phyloP scores from a whole-genome alignment of 2,888 invertebrate species.

The Dione vanillae region DNA sequence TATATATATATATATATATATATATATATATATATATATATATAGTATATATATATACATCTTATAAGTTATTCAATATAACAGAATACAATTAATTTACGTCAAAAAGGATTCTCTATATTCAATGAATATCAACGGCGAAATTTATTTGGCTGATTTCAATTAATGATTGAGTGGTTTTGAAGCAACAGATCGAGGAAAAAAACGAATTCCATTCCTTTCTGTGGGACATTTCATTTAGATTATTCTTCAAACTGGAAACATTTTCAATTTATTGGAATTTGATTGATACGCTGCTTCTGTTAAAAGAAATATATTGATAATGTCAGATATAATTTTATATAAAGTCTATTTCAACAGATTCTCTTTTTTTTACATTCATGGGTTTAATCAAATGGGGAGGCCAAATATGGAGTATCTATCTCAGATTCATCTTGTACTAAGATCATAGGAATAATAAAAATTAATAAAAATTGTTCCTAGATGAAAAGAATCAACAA shows the following conservation, averaged over 20 bases:
- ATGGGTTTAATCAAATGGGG: neutral
- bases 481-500: no score
- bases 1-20: no score
- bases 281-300: constrained; percentile 18
- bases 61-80: neutral
- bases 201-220: constrained; percentile 13
- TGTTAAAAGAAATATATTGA: constrained; percentile 1
- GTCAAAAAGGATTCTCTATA: constrained; percentile 17
- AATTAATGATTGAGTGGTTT: constrained; percentile 37
- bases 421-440: no score
- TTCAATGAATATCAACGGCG: constrained; percentile 21
- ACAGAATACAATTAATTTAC: constrained; percentile 2
- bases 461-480: no score
- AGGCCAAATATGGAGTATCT: no score
- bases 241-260: constrained; percentile 20
- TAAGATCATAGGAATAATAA: no score
- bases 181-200: constrained; percentile 7
- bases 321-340: neutral
- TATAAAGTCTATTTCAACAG: neutral
- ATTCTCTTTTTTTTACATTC: neutral
- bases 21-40: neutral
- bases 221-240: constrained; percentile 6
- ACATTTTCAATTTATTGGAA: constrained; percentile 4
- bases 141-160: constrained; percentile 33
- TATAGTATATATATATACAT: neutral